Base-by-base conservation (phyloP, 2,113 vertebrate genomes). In the Aix galericulata region DNA sequence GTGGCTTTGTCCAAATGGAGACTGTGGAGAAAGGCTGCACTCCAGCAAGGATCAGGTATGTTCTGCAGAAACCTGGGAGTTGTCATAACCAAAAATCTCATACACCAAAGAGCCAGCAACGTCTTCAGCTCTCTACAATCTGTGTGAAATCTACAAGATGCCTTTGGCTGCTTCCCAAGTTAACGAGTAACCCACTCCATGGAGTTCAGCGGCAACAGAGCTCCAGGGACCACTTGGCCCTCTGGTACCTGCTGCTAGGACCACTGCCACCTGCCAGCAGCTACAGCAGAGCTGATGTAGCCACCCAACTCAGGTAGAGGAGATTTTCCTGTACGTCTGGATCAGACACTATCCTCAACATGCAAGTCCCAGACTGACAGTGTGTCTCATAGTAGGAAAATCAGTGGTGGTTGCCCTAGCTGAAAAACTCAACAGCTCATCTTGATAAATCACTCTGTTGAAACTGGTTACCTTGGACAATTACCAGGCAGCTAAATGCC, bases 201-300 rank as follows among this genome's bases (percentile, higher is more conserved):
- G 5, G 32, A 26, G 12, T 8, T 32, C 13, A 12, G 6, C 27
- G 62, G 64, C 59, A 74, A n/a, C 0, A 0, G 4, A 77, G n/a
- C 27, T 50, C 48, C 59, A 52, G 29, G 20, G 16, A 36, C 8
- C 55, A 6, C 1, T 27, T 64, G 42, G 27, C 29, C 32, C 32
- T 8, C 2, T 12, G 23, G 22, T 36, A 29, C 25, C 14, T n/a
- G 59, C 64, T 85, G 20, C 66, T 2, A 10, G 58, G 32, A 67
- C n/a, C 46, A 55, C 74, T 71, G 55, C 50, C 91, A 85, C 84
- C 48, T 5, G 0, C 9, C 52, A 56, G 82, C 60, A 84, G 40
- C 71, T 56, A 44, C 14, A 36, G 66, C n/a, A 62, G 31, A 50
- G n/a, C 56, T 40, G 36, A 46, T 36, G 13, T 2, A 71, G 69